These are phyloP conservation scores for Heterodera schachtii DNA, from an alignment of 1,140 invertebrate species.

Conservation along the genomic window DNA sequence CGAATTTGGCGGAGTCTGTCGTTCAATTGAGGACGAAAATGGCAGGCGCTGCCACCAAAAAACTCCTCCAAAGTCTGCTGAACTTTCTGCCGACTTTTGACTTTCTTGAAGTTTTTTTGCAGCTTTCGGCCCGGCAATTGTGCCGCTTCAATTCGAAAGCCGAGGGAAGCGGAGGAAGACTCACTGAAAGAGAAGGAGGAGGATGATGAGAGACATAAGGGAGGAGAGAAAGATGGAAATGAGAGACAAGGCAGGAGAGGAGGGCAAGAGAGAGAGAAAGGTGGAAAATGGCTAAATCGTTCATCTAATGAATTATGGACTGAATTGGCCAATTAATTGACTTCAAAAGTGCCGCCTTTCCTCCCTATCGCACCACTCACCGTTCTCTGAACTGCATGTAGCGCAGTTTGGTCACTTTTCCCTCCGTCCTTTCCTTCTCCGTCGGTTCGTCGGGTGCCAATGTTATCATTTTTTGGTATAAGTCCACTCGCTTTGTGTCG, in stretches of 20 bases:
- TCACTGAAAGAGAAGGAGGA: constrained; percentile 69
- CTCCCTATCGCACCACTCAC: background rate
- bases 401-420: constrained; percentile 20
- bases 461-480: constrained; percentile 98
- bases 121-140: constrained; percentile 80
- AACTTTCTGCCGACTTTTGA: constrained; percentile 81
- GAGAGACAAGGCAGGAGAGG: no score
- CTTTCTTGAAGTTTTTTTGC: constrained; percentile 95
- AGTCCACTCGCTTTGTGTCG: constrained; percentile 76
- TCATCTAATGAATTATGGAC: no score
- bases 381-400: constrained; percentile 82
- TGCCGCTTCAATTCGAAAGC: constrained; percentile 93
- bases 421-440: constrained; percentile 63
- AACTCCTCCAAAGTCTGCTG: constrained; percentile 81
- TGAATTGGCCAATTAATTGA: no score
- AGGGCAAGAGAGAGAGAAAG: background rate
- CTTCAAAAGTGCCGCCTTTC: no score
- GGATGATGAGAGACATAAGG: no score
- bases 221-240: no score
- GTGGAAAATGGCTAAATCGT: background rate
- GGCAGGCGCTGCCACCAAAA: constrained; percentile 78
- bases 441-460: constrained; percentile 86
- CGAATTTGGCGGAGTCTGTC: constrained; percentile 81
- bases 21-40: constrained; percentile 75
- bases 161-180: constrained; percentile 88